Percentiles rank a stretch among this genome's conserved stretches.
phyloP scores from a whole-genome alignment of 1,140 invertebrate genomes.

The Neocloeon triangulifer region DNA sequence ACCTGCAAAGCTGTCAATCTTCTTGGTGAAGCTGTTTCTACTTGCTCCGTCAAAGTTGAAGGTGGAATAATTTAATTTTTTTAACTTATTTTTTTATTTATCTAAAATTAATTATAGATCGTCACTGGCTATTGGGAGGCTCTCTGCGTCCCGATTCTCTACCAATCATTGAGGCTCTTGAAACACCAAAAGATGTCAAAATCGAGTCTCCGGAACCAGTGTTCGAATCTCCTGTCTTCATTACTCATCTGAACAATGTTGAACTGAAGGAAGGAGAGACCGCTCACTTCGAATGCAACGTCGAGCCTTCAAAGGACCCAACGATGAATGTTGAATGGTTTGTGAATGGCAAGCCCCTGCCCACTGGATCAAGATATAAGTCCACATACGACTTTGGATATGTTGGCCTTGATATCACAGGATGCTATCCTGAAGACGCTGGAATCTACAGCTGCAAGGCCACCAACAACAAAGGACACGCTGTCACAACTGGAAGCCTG shows the following conservation, averaged over 20 bases:
- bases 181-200: constrained; percentile 41
- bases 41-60: constrained; percentile 71
- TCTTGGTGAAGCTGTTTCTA: constrained; percentile 77
- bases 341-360: constrained; percentile 60
- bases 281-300: constrained; percentile 83
- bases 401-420: constrained; percentile 57
- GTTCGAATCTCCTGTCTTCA: constrained; percentile 71
- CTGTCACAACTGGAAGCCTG: constrained; percentile 67
- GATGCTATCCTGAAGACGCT: constrained; percentile 67
- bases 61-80: constrained; percentile 13
- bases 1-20: constrained; percentile 81
- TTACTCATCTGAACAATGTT: constrained; percentile 74
- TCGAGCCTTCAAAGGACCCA: constrained; percentile 84
- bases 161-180: constrained; percentile 62
- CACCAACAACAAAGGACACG: constrained; percentile 70
- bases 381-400: constrained; percentile 77
- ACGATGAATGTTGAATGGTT: constrained; percentile 86
- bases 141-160: constrained; percentile 79
- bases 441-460: constrained; percentile 81
- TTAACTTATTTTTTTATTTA: background rate
- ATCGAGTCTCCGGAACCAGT: constrained; percentile 43
- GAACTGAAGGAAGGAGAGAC: constrained; percentile 74
- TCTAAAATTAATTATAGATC: constrained; percentile 25
- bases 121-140: constrained; percentile 66
- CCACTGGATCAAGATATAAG: constrained; percentile 56